A percentile compares a stretch with the other conserved stretches of the same genome.
phyloP scores from a whole-genome alignment of 2,113 vertebrate species.

The Megalops atlanticus region DNA sequence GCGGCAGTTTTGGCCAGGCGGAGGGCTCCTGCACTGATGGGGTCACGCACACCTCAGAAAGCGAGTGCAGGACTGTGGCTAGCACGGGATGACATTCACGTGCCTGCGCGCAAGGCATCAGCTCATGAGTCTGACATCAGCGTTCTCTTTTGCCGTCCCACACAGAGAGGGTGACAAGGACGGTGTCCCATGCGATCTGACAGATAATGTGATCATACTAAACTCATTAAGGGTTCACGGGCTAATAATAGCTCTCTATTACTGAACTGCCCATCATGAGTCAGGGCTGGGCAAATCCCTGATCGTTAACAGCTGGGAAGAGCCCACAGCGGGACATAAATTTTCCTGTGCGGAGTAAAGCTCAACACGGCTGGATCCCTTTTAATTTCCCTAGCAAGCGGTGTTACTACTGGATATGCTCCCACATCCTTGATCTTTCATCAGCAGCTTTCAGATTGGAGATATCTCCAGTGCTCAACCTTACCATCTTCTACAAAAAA shows the following conservation, averaged over 20 bases:
- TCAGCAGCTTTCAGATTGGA: constrained; percentile 39
- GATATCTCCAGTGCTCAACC: constrained; percentile 41
- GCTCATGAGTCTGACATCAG: constrained; percentile 2
- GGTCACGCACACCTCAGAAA: not conserved
- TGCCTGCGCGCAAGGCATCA: not conserved
- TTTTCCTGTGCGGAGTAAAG: constrained; percentile 31
- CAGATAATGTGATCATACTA: constrained; percentile 35
- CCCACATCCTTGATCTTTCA: constrained; percentile 2
- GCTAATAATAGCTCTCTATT: constrained; percentile 62
- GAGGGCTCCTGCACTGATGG: not conserved
- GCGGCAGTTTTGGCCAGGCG: too few species aligned
- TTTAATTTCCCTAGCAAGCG: constrained; percentile 43
- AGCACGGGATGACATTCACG: not conserved
- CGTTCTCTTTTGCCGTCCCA: not conserved
- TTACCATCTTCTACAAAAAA: not conserved
- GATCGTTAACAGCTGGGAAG: constrained; percentile 49
- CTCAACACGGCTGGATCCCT: constrained; percentile 19
- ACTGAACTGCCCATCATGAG: constrained; percentile 43
- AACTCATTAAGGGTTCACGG: constrained; percentile 53
- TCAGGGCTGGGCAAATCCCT: constrained; percentile 53
- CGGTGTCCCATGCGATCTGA: constrained; percentile 36
- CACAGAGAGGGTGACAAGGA: constrained; percentile 49
- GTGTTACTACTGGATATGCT: constrained; percentile 8
- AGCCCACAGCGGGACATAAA: constrained; percentile 53
- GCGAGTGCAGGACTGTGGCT: not conserved